Evolutionary conservation across 2,797 vertebrate species (phyloP), one percentile per base, ranked within the genome.

Genomic region (Sebastes hubbsi): DNA sequence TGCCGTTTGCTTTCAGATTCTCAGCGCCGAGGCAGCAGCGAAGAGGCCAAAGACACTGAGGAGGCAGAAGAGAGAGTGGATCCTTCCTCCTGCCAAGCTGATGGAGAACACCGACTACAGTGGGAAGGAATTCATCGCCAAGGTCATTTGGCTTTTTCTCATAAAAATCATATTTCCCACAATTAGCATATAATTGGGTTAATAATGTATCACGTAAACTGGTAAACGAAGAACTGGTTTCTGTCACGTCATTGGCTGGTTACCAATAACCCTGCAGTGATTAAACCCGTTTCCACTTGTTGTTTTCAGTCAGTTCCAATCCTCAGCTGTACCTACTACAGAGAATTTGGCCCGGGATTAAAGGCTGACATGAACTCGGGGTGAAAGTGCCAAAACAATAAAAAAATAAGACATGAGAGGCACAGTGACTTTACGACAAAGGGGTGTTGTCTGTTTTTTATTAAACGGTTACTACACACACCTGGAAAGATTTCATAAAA

Each of bases 21-120:
- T 88, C 49, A 75, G 58, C 27, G 54, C 61, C 32, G 83, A 93
- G 5, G 75, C 75, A 4, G n/a, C 62, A 58, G 32, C 36, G 20
- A 54, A 16, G 18, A 76, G 25, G 14, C 6, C 14, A 10, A 69
- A 72, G 55, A 62, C 49, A 4, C 58, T 78, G 30, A 90, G 49
- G n/a, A 95, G 98, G 77, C 95, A 91, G 68, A 99, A 97, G 91
- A 95, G 98, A 65, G 96, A 98, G 73, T 99, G 98, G 98, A 94
- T 99, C 88, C 94, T 96, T 85, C 98, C 98, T 86, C 96, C 98
- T 1, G 78, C 94, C 1, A 96, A 94, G 62, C 90, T 98, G 36
- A 59, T 46, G 30, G 98, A 99, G 89, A 97, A 97, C 69, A 86
- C 81, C 8, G 94, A 98, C 90, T 97, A 98, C 88, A 96, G 93